These are phyloP conservation scores for Sceliomorpha sp. DNA, from an alignment of 2,888 invertebrate genomes.

Conservation along the genomic window DNA sequence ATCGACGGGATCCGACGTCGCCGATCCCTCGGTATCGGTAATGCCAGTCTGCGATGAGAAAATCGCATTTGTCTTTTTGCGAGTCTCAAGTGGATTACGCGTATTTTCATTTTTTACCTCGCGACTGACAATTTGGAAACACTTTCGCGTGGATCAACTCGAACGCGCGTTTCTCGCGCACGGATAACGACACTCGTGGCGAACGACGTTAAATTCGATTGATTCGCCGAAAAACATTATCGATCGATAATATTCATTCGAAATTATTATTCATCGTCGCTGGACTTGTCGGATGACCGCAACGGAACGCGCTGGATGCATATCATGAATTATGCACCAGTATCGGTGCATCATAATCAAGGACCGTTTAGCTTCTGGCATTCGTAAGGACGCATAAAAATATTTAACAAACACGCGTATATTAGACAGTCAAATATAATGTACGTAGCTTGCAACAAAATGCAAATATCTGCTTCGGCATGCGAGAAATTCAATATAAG, in stretches of 20 bases:
- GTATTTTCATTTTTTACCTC: slow-evolving; percentile 48
- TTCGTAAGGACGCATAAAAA: slow-evolving; percentile 8
- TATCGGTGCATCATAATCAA: background rate
- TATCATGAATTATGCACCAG: too few species aligned
- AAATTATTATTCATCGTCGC: slow-evolving; percentile 35
- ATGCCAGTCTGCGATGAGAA: slow-evolving; percentile 21
- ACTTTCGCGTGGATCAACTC: slow-evolving; percentile 36
- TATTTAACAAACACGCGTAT: slow-evolving; percentile 19
- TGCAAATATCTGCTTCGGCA: slow-evolving; percentile 6
- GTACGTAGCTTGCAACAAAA: slow-evolving; percentile 10
- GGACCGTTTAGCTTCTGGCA: background rate
- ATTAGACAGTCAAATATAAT: slow-evolving; percentile 19
- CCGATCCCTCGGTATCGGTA: slow-evolving; percentile 24
- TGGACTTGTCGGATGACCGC: too few species aligned
- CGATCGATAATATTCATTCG: slow-evolving; percentile 2
- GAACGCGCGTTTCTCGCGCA: background rate
- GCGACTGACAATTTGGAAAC: slow-evolving; percentile 41
- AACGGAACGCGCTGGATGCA: background rate
- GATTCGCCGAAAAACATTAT: too few species aligned
- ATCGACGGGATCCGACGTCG: slow-evolving; percentile 26
- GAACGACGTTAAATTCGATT: slow-evolving; percentile 23
- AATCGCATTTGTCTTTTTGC: slow-evolving; percentile 54
- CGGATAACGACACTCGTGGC: background rate
- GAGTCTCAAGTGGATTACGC: slow-evolving; percentile 36
- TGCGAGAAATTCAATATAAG: too few species aligned